Evolutionary conservation across 2,797 vertebrate genomes (phyloP).

Genomic region (Tadarida brasiliensis): DNA sequence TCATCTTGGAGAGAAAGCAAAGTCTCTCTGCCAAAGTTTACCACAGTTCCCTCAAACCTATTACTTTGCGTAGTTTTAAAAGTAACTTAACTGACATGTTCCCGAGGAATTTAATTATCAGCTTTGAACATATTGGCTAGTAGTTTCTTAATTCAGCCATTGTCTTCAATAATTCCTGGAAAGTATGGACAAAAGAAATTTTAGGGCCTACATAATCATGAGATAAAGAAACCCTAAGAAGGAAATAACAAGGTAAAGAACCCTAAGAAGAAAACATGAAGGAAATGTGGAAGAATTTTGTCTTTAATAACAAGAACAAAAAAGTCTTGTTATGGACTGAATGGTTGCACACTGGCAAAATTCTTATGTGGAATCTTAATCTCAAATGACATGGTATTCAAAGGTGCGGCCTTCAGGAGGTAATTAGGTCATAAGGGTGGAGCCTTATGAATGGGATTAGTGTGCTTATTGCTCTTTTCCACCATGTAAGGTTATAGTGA

Average conservation of each 20-base stretch:
- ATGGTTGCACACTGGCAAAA: not conserved
- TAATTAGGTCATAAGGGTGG: not conserved
- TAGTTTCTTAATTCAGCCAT: conserved; percentile 40
- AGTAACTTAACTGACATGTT: not conserved
- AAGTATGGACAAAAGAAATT: not conserved
- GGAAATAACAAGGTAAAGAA: not conserved
- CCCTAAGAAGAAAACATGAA: not conserved
- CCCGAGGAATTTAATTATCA: not conserved
- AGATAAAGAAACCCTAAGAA: conserved; percentile 1
- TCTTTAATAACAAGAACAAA: not conserved
- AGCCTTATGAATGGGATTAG: not conserved
- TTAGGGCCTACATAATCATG: not conserved
- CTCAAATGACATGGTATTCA: not conserved
- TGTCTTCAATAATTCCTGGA: not conserved
- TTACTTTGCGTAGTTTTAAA: not conserved
- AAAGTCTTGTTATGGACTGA: not conserved
- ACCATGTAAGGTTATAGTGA: not conserved
- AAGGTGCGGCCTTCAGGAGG: not conserved
- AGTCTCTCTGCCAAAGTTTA: not conserved
- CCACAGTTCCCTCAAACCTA: not conserved
- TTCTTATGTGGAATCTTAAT: not conserved
- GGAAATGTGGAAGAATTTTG: not conserved
- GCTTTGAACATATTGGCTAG: not conserved
- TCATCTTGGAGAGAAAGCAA: not conserved
- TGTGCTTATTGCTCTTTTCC: not conserved